Base-by-base conservation (phyloP, 2,113 vertebrate species). In the Eclectus roratus region DNA sequence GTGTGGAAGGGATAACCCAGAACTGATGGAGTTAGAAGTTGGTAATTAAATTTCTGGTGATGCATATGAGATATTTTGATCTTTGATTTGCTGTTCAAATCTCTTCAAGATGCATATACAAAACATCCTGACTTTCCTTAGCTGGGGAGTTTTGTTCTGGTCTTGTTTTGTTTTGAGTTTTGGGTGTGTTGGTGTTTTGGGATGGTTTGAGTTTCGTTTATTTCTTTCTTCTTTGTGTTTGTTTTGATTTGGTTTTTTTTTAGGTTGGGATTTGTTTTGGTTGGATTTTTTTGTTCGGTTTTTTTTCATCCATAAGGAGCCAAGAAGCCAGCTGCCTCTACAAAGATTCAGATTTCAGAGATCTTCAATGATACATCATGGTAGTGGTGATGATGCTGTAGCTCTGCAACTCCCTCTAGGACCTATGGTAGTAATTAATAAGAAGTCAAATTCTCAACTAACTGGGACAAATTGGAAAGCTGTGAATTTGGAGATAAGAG, bases 401-500 rank as follows among this genome's bases (percentile, higher is more conserved):
- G 65, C 60, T 73, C 85, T 39, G 63, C 41, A n/a, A 10, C 15
- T 52, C 71, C 89, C 84, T 21, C 58, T 10, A 65, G 79, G 83
- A 91, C 80, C 80, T 43, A 5, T 20, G 68, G 79, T 31, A 71
- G 76, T 90, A 93, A 95, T 96, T 90, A 92, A 93, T 33, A 60
- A 61, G 21, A 53, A 93, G 64, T 56, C 88, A 70, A 93, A 69
- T 93, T 74, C 79, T 53, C 68, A 44, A 77, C 88, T 90, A 46
- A 43, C 24, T 7, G 89, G 23, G 82, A 64, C 94, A 79, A 97
- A 93, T 69, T 52, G 93, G 89, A 94, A 92, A 96, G 85, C 95
- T 96, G 93, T 20, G 80, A 76, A 90, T 72, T 74, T 74, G 91
- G 86, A 82, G 95, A 96, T 95, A 96, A 95, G 94, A 91, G 89